Conservation (phyloP, 2,888 invertebrate genomes). For the Apodemia mormo region DNA sequence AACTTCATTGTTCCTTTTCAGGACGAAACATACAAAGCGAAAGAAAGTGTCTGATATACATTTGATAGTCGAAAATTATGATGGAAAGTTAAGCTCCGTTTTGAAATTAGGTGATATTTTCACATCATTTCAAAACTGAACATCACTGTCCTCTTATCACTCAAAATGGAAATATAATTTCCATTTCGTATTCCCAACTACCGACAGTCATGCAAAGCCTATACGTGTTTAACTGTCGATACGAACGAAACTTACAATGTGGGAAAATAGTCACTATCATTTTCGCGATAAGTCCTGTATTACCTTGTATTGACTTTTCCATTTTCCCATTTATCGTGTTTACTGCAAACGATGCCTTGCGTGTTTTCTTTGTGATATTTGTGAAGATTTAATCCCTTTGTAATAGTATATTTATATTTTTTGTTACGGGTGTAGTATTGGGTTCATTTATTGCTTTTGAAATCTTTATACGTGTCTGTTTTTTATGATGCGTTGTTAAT, state of each 20-base stretch:
- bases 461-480: background rate
- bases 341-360: conserved; percentile 56
- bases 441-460: background rate
- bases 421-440: background rate
- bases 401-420: conserved; percentile 42
- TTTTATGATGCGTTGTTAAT: background rate
- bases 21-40: too few species aligned
- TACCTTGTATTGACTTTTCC: conserved; percentile 19
- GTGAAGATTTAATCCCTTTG: conserved; percentile 70
- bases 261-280: conserved; percentile 26
- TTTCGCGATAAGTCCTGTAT: background rate
- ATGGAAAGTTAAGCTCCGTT: background rate
- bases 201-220: conserved; percentile 38
- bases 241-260: conserved; percentile 26
- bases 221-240: conserved; percentile 35
- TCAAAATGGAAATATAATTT: conserved; percentile 38
- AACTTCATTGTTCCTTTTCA: too few species aligned
- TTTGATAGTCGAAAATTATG: background rate
- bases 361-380: conserved; percentile 74
- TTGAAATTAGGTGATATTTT: background rate
- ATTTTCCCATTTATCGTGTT: conserved; percentile 27
- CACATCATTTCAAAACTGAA: conserved; percentile 22
- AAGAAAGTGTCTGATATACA: too few species aligned
- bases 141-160: conserved; percentile 35
- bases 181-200: conserved; percentile 39